phyloP scores from a whole-genome alignment of 2,113 vertebrate species.

The Hydrochoerus hydrochaeris region DNA sequence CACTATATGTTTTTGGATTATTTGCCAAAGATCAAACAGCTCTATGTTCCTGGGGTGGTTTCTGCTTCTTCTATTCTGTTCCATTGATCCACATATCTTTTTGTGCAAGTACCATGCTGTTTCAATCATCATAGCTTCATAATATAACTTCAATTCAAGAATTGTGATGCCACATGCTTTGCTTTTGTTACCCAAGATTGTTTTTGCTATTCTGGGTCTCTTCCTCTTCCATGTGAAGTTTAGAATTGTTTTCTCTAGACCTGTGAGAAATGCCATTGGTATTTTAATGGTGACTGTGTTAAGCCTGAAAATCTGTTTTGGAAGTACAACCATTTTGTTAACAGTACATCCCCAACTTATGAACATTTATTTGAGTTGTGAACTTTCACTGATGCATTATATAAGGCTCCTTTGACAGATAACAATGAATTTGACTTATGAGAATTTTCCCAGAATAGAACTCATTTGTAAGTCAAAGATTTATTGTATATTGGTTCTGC shows the following conservation, averaged over 20 bases:
- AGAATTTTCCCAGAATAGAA: background rate
- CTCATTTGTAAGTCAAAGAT: background rate
- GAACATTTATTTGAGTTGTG: background rate
- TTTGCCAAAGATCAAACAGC: background rate
- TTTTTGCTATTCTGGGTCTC: background rate
- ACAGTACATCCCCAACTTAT: background rate
- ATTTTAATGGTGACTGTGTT: background rate
- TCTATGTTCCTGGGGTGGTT: background rate
- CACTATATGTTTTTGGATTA: background rate
- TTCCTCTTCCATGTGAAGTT: background rate
- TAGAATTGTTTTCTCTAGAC: background rate
- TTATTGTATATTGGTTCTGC: background rate
- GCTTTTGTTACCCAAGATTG: background rate
- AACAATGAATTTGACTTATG: background rate
- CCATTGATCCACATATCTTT: background rate
- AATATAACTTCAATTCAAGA: background rate
- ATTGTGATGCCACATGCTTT: background rate
- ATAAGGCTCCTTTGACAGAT: background rate
- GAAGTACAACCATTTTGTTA: background rate
- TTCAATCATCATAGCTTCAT: background rate
- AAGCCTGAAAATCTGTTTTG: background rate
- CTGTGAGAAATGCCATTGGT: background rate
- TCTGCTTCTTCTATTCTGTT: background rate
- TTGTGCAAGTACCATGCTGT: background rate
- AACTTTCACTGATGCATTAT: background rate